phyloP scores from a whole-genome alignment of 2,888 invertebrate genomes.

The Desoria tigrina region DNA sequence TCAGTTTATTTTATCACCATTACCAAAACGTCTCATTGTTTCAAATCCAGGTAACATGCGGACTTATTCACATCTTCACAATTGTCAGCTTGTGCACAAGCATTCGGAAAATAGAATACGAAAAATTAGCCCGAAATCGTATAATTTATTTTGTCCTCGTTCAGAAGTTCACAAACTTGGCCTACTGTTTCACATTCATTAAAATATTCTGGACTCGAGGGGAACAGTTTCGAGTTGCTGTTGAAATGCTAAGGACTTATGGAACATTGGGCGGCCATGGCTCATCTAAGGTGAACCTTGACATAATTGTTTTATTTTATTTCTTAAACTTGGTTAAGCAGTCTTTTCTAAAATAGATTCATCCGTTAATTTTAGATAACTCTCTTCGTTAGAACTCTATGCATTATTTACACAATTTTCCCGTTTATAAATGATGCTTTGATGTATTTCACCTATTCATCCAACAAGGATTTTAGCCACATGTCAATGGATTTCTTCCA shows the following conservation, averaged over 20 bases:
- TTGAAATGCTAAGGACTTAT: background rate
- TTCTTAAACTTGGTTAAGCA: background rate
- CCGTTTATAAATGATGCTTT: too few species aligned
- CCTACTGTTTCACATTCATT: background rate
- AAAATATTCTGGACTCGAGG: background rate
- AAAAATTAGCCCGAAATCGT: background rate
- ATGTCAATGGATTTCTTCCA: too few species aligned
- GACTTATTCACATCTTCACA: too few species aligned
- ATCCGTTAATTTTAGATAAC: too few species aligned
- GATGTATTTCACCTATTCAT: too few species aligned
- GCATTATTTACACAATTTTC: too few species aligned
- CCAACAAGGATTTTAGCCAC: too few species aligned
- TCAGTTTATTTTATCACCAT: too few species aligned
- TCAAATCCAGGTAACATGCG: too few species aligned
- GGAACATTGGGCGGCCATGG: background rate
- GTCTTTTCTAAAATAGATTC: too few species aligned
- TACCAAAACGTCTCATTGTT: too few species aligned
- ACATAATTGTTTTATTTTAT: background rate
- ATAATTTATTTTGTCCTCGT: background rate
- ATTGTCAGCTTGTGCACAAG: background rate
- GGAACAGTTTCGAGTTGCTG: background rate
- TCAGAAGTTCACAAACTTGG: background rate
- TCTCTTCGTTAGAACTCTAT: too few species aligned
- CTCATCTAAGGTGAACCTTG: background rate
- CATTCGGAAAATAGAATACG: background rate